Conservation (phyloP, 2,888 invertebrate genomes). For the Anarsia innoxiella region DNA sequence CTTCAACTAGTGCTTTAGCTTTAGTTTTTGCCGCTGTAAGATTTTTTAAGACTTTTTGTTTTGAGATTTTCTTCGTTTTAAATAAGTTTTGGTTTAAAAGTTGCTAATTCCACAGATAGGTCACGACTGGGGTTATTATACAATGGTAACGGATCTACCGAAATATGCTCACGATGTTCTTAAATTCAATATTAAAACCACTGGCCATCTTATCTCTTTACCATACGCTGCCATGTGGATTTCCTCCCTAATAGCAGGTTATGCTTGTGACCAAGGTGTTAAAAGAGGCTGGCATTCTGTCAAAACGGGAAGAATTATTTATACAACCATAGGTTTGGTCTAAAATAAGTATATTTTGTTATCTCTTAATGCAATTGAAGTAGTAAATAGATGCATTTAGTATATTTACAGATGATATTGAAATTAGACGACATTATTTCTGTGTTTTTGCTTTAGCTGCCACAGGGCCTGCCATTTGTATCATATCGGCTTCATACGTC, state of each 20-base stretch:
- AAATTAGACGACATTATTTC: too few relatives aligned
- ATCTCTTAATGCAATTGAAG: too few relatives aligned
- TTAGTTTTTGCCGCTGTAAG: too few relatives aligned
- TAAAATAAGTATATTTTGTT: too few relatives aligned
- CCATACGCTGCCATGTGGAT: neutral
- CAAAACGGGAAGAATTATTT: neutral
- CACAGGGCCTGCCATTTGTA: neutral
- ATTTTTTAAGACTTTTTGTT: too few relatives aligned
- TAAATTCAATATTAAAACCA: constrained; percentile 21
- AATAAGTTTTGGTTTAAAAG: too few relatives aligned
- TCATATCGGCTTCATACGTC: neutral
- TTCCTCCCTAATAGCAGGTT: neutral
- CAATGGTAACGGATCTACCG: constrained; percentile 74
- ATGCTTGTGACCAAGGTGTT: neutral
- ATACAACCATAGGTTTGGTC: neutral
- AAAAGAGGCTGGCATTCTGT: neutral
- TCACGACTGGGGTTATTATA: constrained; percentile 76
- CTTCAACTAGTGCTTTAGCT: too few relatives aligned
- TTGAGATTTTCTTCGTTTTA: too few relatives aligned
- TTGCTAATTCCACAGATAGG: too few relatives aligned
- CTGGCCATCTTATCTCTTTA: neutral
- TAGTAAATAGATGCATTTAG: too few relatives aligned
- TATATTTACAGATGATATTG: too few relatives aligned
- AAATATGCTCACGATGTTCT: constrained; percentile 72
- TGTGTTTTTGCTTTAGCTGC: neutral